Percentiles rank a stretch among this genome's conserved stretches.
Evolutionary conservation across 2,113 vertebrate genomes (phyloP).

Genomic region (Bubo scandiacus): DNA sequence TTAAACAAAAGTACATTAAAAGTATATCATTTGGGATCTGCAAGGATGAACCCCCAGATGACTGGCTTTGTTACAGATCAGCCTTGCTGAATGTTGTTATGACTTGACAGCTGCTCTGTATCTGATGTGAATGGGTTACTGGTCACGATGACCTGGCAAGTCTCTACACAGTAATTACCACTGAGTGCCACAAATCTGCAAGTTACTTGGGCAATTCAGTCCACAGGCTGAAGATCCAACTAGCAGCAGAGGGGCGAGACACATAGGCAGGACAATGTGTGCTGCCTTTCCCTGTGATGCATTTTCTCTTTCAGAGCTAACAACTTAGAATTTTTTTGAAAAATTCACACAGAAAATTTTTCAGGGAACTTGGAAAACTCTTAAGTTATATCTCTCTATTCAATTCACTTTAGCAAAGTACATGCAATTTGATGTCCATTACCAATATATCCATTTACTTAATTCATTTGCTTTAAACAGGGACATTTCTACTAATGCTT

Average conservation of each 20-base stretch:
- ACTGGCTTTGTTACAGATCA: background rate
- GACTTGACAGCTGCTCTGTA: background rate
- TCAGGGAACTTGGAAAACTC: background rate
- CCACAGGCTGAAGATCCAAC: background rate
- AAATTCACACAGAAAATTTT: background rate
- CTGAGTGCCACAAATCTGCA: background rate
- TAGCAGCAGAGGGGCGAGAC: background rate
- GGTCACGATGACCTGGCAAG: background rate
- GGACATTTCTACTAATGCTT: background rate
- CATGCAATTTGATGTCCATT: background rate
- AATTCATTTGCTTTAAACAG: background rate
- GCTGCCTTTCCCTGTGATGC: background rate
- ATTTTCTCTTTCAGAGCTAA: background rate
- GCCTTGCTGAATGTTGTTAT: background rate
- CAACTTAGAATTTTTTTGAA: background rate
- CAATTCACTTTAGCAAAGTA: background rate
- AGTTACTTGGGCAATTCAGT: background rate
- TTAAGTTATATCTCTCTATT: background rate
- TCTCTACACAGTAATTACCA: background rate
- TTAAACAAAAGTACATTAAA: background rate
- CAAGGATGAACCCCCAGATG: background rate
- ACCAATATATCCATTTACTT: background rate
- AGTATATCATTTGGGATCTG: background rate
- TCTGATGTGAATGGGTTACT: background rate
- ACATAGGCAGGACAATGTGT: background rate